Evolutionary conservation across 2,888 invertebrate species (phyloP).

Genomic region (Lampropteryx suffumata): DNA sequence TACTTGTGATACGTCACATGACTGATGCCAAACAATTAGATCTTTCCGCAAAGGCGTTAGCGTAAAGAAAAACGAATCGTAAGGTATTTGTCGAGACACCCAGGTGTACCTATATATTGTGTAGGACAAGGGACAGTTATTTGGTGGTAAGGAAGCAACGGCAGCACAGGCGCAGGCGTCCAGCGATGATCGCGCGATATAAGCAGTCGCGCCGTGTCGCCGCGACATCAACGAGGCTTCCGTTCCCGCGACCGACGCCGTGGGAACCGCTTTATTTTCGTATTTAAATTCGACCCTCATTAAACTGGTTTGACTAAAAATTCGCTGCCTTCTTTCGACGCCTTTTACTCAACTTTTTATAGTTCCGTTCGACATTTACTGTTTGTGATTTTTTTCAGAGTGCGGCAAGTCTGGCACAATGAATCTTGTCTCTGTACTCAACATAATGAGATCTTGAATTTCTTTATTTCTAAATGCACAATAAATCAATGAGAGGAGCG

Average conservation of each 20-base stretch:
- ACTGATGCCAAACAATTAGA: too few relatives aligned
- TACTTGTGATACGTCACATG: too few relatives aligned
- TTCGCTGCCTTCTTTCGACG: constrained; percentile 83
- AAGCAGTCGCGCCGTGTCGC: constrained; percentile 46
- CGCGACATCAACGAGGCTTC: constrained; percentile 73
- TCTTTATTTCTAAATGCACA: constrained; percentile 54
- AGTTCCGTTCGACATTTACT: constrained; percentile 81
- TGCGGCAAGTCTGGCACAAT: constrained; percentile 57
- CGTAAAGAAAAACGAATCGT: too few relatives aligned
- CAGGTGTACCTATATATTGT: too few relatives aligned
- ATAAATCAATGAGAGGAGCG: constrained; percentile 30
- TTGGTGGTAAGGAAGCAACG: constrained; percentile 38
- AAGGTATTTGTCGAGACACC: too few relatives aligned
- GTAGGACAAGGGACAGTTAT: constrained; percentile 20
- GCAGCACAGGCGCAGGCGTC: constrained; percentile 39
- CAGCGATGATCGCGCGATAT: constrained; percentile 47
- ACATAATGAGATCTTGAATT: constrained; percentile 57
- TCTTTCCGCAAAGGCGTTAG: too few relatives aligned
- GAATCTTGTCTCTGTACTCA: constrained; percentile 47
- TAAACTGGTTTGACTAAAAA: constrained; percentile 82
- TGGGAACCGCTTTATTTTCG: constrained; percentile 81
- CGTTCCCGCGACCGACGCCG: constrained; percentile 80
- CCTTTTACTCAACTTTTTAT: constrained; percentile 83
- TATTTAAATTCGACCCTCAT: constrained; percentile 83
- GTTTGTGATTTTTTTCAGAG: constrained; percentile 66